These are phyloP conservation scores for Emydocephalus ijimae DNA, from an alignment of 2,113 vertebrate species.

Conservation along the genomic window DNA sequence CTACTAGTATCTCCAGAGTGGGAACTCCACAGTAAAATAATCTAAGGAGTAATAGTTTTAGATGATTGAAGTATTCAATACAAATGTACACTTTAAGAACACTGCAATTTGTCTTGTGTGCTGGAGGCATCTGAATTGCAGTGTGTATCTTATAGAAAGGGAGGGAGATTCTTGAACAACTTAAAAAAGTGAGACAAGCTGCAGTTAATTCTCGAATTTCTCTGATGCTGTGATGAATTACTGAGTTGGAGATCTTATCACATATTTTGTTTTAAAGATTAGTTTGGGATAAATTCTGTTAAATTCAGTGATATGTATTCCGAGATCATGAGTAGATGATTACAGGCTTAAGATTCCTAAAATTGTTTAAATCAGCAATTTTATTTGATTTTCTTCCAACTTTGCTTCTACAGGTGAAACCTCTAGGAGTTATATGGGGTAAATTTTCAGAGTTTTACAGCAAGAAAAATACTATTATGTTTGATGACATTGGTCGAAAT, in stretches of 20 bases:
- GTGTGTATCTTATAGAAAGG: neutral
- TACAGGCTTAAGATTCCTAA: neutral
- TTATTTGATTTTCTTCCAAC: neutral
- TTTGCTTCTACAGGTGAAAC: slow-evolving; percentile 85
- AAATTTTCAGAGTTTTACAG: slow-evolving; percentile 95
- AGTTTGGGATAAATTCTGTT: neutral
- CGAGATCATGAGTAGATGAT: neutral
- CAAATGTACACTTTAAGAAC: neutral
- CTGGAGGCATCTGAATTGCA: neutral
- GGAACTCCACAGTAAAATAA: neutral
- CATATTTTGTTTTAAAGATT: neutral
- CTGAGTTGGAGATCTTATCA: neutral
- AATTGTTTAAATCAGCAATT: neutral
- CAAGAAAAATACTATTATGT: slow-evolving; percentile 98
- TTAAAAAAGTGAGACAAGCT: neutral
- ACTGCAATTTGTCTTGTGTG: neutral
- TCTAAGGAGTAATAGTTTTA: neutral
- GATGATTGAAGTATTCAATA: neutral
- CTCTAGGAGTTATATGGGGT: slow-evolving; percentile 97
- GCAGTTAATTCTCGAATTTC: neutral
- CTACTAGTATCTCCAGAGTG: neutral
- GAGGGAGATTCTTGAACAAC: neutral
- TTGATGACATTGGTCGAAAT: slow-evolving; percentile 97
- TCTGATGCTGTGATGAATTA: neutral
- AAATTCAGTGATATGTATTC: neutral